Base-by-base conservation (phyloP, 2,113 vertebrate genomes). In the Probosciger aterrimus region DNA sequence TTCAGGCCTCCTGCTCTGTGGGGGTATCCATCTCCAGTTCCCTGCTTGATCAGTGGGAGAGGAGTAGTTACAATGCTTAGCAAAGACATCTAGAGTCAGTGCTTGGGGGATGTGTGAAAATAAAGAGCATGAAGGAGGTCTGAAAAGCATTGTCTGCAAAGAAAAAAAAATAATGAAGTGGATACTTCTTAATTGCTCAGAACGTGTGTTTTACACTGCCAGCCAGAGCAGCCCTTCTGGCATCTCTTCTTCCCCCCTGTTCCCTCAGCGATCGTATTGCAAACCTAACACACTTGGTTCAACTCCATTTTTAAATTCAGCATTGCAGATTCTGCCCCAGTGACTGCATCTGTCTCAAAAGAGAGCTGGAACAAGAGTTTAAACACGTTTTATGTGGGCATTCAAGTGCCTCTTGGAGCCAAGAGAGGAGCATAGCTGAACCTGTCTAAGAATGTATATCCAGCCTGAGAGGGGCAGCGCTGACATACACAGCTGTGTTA, bases 261-360 rank as follows among this genome's bases (percentile, higher is more conserved):
- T 95, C 96, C 92, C 95, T 95, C 70, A 76, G 79, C 25, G 76
- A 91, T 95, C 76, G 1, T 74, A 94, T 95, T 96, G 82, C 88
- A 92, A 84, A 93, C 60, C 84, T 91, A 88, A 92, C 82, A 89
- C 82, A 76, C 71, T 95, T 95, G 90, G 71, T 78, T 74, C 69
- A 71, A 75, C 85, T 94, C 93, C 95, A 95, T 87, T 18, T 93
- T 73, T 69, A 90, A 96, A 96, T 90, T 89, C 91, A 90, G 68
- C 27, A 2, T 47, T 85, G 49, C 82, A 78, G 55, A 52, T 88
- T 91, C 76, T 92, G 70, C 65, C 64, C 83, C 85, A 94, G 85
- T 82, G 69, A 74, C 78, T 79, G 69, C 82, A 59, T 86, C 88
- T 70, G 69, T 70, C 68, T 90, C 50, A 35, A 86, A 88, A 76